Conservation (phyloP, 1,140 invertebrate genomes). For the Tetramorium alpestre region DNA sequence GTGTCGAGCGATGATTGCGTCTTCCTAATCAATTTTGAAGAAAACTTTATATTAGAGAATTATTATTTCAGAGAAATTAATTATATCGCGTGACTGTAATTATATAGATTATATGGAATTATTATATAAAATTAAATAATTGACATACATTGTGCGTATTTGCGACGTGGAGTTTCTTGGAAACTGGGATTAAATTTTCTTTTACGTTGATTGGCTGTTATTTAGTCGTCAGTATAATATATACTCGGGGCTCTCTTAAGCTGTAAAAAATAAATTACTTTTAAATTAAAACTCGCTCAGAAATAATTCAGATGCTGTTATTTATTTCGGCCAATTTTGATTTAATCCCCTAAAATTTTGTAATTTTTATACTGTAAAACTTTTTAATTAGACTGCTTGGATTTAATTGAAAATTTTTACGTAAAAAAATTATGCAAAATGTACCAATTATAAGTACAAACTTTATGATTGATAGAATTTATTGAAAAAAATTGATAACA, state of each 20-base stretch:
- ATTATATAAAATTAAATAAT: not conserved
- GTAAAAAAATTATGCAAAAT: not conserved
- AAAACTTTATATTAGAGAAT: not conserved
- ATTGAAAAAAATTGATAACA: not conserved
- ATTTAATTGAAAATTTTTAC: not conserved
- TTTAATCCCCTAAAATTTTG: not conserved
- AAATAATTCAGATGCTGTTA: not conserved
- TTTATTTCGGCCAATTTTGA: not conserved
- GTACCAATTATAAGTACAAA: not conserved
- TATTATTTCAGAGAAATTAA: not conserved
- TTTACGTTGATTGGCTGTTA: not conserved
- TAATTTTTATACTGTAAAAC: not conserved
- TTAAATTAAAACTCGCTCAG: not conserved
- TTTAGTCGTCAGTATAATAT: not conserved
- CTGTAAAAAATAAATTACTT: conserved; percentile 24
- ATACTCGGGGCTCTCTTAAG: not conserved
- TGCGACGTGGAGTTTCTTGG: not conserved
- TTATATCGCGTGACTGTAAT: not conserved
- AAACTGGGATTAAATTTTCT: conserved; percentile 4
- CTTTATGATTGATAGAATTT: conserved; percentile 3
- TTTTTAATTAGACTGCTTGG: not conserved
- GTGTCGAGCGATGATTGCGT: conserved; percentile 73
- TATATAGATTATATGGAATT: not conserved
- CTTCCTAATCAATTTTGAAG: conserved; percentile 50
- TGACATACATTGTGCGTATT: conserved; percentile 32